A percentile compares a stretch with the other conserved stretches of the same genome.
These are phyloP conservation scores for Drosophila affinis DNA, from an alignment of 2,888 invertebrate species.

Conservation along the genomic window DNA sequence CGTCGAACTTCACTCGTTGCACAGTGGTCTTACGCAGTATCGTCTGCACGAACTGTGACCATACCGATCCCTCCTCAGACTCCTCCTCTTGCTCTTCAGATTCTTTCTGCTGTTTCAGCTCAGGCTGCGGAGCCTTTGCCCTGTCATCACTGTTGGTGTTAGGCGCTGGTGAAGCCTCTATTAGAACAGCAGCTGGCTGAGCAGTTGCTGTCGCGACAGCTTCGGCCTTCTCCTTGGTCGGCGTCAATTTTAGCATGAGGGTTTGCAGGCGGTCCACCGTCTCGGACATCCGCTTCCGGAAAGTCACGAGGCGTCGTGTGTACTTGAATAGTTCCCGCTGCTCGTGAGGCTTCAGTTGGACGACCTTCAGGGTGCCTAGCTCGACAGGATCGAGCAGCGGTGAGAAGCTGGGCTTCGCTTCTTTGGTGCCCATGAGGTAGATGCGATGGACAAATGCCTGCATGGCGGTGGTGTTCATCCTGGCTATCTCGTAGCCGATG, in stretches of 20 bases:
- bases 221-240: conserved; percentile 9
- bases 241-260: conserved; percentile 64
- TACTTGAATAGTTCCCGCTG: conserved; percentile 69
- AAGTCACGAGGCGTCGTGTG: conserved; percentile 70
- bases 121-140: neutral
- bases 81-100: conserved; percentile 10
- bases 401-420: conserved; percentile 48
- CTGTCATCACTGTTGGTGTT: conserved; percentile 1
- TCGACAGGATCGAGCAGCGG: conserved; percentile 67
- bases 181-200: conserved; percentile 4
- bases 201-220: conserved; percentile 1
- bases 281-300: conserved; percentile 78
- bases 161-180: neutral
- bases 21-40: conserved; percentile 85
- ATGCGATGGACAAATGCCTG: conserved; percentile 74
- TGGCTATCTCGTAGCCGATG: conserved; percentile 47
- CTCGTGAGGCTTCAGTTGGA: conserved; percentile 32
- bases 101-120: conserved; percentile 13
- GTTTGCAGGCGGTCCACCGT: conserved; percentile 79
- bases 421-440: conserved; percentile 64
- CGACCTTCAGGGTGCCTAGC: conserved; percentile 37
- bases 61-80: conserved; percentile 79
- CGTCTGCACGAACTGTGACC: conserved; percentile 86
- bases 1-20: conserved; percentile 87
- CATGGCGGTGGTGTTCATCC: conserved; percentile 78